A percentile compares a stretch with the other conserved stretches of the same genome.
These are phyloP conservation scores for Hyperopisus bebe DNA, from an alignment of 2,113 vertebrate genomes.

Conservation along the genomic window DNA sequence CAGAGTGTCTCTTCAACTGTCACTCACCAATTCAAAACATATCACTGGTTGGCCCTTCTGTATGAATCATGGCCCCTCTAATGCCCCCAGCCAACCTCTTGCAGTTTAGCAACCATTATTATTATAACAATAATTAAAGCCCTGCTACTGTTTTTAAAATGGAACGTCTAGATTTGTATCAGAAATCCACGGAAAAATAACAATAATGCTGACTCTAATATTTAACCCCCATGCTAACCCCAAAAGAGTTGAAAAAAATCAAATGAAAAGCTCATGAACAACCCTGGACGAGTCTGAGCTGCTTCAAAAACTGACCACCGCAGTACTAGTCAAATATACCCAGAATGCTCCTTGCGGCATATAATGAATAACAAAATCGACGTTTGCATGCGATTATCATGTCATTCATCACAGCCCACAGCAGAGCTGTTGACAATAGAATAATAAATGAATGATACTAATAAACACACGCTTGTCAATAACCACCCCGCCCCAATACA, in stretches of 20 bases:
- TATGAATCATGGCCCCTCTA: background rate
- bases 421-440: background rate
- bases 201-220: background rate
- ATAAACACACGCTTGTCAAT: background rate
- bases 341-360: background rate
- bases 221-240: background rate
- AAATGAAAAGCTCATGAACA: background rate
- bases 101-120: background rate
- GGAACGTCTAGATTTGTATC: background rate
- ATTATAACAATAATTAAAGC: background rate
- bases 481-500: background rate
- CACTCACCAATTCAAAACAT: background rate
- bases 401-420: constrained; percentile 4
- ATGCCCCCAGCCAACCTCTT: background rate
- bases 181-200: background rate
- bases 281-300: background rate
- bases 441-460: background rate
- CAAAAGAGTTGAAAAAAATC: background rate
- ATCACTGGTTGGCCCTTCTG: background rate
- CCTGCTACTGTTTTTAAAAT: background rate
- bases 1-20: background rate
- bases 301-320: background rate
- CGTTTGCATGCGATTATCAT: background rate
- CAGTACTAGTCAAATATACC: background rate
- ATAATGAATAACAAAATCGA: background rate